Conservation (phyloP, 2,888 invertebrate genomes). For the Ptychoptera contaminata region DNA sequence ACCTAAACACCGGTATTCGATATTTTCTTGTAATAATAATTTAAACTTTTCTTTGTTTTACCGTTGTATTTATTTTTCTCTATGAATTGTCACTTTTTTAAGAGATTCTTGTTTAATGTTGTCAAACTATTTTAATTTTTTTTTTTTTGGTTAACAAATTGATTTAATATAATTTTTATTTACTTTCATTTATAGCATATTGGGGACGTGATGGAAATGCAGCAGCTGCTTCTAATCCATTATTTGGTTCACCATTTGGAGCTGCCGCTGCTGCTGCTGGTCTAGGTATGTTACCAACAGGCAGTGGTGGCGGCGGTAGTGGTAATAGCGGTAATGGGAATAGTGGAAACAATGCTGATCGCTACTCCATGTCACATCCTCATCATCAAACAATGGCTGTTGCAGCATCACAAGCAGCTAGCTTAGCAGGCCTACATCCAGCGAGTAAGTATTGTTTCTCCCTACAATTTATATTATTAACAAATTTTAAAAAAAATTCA, state of each 20-base stretch:
- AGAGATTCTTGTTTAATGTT: not conserved
- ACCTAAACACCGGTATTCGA: too few relatives aligned
- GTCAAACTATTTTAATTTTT: not conserved
- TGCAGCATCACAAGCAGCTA: conserved; percentile 73
- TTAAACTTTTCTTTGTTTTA: too few relatives aligned
- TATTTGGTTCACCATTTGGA: conserved; percentile 30
- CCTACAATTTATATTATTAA: not conserved
- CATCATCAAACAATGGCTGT: conserved; percentile 62
- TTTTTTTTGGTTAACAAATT: not conserved
- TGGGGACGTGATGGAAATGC: conserved; percentile 52
- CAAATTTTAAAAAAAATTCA: too few relatives aligned
- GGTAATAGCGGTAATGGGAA: conserved; percentile 22
- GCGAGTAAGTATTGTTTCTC: conserved; percentile 37
- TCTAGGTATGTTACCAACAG: conserved; percentile 22
- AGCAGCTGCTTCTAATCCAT: conserved; percentile 29
- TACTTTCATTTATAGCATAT: conserved; percentile 48
- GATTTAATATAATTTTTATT: conserved; percentile 1
- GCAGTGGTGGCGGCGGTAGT: conserved; percentile 19
- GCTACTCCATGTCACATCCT: conserved; percentile 33
- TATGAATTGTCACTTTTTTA: not conserved
- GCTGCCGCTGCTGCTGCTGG: conserved; percentile 27
- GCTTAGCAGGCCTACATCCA: conserved; percentile 55
- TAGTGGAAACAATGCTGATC: conserved; percentile 31
- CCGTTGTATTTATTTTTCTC: too few relatives aligned
- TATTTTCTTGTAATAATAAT: too few relatives aligned